Evolutionary conservation across 1,140 invertebrate species (phyloP).

Genomic region (Armadillidium nasatum): DNA sequence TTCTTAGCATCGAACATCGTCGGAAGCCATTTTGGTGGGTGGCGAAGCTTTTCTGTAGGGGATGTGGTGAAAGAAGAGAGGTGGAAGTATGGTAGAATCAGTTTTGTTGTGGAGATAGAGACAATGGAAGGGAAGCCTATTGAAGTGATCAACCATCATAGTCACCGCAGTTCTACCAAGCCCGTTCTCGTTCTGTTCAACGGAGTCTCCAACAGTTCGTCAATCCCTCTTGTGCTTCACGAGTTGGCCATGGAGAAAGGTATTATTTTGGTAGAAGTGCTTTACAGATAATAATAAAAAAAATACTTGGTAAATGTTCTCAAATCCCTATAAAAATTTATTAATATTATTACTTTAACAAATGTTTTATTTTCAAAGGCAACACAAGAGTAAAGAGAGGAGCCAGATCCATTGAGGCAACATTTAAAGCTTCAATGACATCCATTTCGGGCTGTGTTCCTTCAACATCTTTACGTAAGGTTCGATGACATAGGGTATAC

Average conservation of each 20-base stretch:
- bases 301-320: no score
- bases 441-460: conserved; percentile 37
- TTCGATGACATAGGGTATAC: conserved; percentile 57
- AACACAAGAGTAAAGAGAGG: neutral
- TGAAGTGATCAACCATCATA: neutral
- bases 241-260: no score
- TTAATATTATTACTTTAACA: no score
- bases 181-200: neutral
- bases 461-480: conserved; percentile 48
- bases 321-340: no score
- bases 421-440: neutral
- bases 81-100: neutral
- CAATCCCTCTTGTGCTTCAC: no score
- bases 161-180: neutral
- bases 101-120: neutral
- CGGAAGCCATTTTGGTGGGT: neutral
- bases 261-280: no score
- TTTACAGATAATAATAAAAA: no score
- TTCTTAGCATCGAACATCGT: neutral
- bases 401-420: neutral
- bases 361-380: no score
- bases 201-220: neutral
- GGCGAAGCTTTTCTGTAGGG: neutral
- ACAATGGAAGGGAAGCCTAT: neutral
- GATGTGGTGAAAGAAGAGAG: neutral